Evolutionary conservation across 2,797 vertebrate species (phyloP), one percentile per base, ranked within the genome.

Genomic region (Chanos chanos): DNA sequence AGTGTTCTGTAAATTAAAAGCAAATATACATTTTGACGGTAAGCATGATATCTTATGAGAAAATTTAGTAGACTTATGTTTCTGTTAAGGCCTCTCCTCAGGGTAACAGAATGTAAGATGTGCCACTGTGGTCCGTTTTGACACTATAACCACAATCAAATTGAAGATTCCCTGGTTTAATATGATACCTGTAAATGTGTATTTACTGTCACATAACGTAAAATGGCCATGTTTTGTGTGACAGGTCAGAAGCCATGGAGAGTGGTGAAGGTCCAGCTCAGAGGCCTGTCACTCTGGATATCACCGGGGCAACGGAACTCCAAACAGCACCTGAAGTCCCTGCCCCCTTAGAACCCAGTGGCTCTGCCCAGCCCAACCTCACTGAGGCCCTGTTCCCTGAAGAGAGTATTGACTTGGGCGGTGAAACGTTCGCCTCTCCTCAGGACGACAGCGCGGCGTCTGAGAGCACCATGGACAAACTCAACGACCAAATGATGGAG

Each of bases 401-500:
- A 71, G 96, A 98, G 68, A 97, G 90, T 66, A 95, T 98, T 12
- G 92, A 95, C 68, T 87, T 99, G 1, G 91, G 89, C 0, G 89
- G 81, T 4, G 95, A 92, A 30, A 81, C 85, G 12, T 93, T 90
- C 48, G 79, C 74, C 28, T 91, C 90, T 1, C 92, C 93, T 15
- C 92, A 82, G 59, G 93, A 91, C 1, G 91, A 92, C 75, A 91
- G 91, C 22, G 78, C 70, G 0, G 72, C 81, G 0, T 93, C 93
- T 0, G 93, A 90, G 47, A 89, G 90, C 59, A 86, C 91, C 9
- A 77, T 88, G n/a, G 94, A 93, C 62, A 97, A 91, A 62, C 91
- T 98, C 7, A 94, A 91, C 0, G 96, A 99, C 40, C 94, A 97
- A 61, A 93, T 98, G 95, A 97, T 99, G 96, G 96, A 99, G 66